Base-by-base conservation (phyloP, 2,113 vertebrate genomes). In the Oophaga pumilio region DNA sequence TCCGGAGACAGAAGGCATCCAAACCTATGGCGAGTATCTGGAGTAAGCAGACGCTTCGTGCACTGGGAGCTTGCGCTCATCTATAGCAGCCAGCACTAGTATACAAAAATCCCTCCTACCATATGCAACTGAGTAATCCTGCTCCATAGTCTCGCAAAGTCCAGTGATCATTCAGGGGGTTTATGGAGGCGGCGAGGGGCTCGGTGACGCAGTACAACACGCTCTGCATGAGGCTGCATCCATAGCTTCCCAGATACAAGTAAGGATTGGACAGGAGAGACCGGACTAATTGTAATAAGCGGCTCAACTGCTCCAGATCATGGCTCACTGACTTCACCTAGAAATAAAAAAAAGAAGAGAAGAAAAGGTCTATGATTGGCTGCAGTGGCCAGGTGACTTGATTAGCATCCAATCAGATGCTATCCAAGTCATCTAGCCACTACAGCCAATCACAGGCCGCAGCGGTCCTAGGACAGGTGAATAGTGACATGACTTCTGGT, bases 81-180 rank as follows among this genome's bases (percentile, higher is more conserved):
- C 5, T 43, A 43, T 43, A 43, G 33, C 33, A 43, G 33, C 33
- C 33, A 43, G 33, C 5, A 43, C 33, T 43, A 0, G 33, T 43
- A 43, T 43, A 43, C 1, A 43, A 33, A 43, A 43, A 43, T 69
- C 66, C 24, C 4, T 18, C 89, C 22, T 90, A 98, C 97, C 97
- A 96, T 90, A 97, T 97, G 91, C 97, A 96, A 89, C 96, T 97
- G n/a, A 98, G 96, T 0, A 98, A 94, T 87, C 97, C 93, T 0
- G 97, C 97, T 0, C 97, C 97, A 0, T 96, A 97, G 89, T 98
- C 97, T 0, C 97, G 90, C 24, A 98, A 94, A 11, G 97, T 97
- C 97, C 97, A 98, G 94, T 98, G 97, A 93, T 98, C 97, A 11
- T 98, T 98, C n/a, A 98, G 94, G 0, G 97, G 97, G 90, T 98